Evolutionary conservation across 2,888 invertebrate species (phyloP).

Genomic region (Cephus pygmeus): DNA sequence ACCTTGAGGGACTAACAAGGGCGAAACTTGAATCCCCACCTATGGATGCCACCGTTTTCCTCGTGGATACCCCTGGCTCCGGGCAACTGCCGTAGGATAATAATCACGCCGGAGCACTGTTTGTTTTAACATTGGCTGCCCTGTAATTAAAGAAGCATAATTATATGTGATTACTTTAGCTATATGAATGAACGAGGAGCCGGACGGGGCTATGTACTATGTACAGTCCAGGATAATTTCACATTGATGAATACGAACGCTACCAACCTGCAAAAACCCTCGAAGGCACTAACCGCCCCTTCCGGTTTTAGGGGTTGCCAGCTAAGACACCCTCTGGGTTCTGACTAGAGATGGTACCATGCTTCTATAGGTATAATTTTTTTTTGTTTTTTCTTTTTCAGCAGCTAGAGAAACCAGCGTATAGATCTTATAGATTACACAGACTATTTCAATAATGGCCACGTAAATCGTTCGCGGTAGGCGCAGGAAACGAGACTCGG

Average conservation of each 20-base stretch:
- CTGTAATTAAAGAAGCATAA: slow-evolving; percentile 19
- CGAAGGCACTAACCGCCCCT: not conserved
- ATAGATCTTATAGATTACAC: not conserved
- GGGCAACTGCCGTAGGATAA: slow-evolving; percentile 9
- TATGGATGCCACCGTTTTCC: not conserved
- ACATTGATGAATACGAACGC: slow-evolving; percentile 1
- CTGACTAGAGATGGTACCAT: not conserved
- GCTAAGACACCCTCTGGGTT: not conserved
- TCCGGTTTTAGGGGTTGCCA: not conserved
- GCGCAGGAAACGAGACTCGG: not conserved
- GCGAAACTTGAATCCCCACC: not conserved
- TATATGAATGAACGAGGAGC: slow-evolving; percentile 14
- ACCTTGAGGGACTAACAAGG: slow-evolving; percentile 16
- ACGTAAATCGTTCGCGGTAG: not conserved
- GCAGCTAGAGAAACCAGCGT: not conserved
- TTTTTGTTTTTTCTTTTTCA: not conserved
- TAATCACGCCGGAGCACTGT: slow-evolving; percentile 15
- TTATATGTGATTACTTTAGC: slow-evolving; percentile 16
- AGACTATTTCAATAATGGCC: not conserved
- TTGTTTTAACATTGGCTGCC: slow-evolving; percentile 19
- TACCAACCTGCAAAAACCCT: not conserved
- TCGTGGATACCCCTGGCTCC: not conserved
- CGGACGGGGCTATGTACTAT: not conserved
- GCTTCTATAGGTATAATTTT: not conserved
- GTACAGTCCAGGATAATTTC: slow-evolving; percentile 1